Base-by-base conservation (phyloP, 2,797 vertebrate species). In the Oreochromis mossambicus region DNA sequence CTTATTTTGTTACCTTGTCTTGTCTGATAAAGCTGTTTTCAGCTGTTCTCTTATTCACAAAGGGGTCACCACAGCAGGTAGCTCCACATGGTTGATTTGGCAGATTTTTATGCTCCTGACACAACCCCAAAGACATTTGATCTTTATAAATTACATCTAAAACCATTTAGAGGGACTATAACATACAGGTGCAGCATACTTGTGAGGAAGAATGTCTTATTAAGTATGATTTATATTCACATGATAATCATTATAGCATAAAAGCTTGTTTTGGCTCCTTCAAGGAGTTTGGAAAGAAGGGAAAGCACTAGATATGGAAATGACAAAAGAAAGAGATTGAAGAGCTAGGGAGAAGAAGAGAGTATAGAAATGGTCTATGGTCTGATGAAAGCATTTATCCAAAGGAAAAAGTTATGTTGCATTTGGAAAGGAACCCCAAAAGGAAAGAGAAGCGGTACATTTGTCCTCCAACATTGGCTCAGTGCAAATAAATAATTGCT, bases 371-470 rank as follows among this genome's bases (percentile, higher is more conserved):
- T 91, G 88, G 84, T 87, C 70, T 82, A 89, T 83, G 89, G 89
- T 90, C 91, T 78, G 86, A 83, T 91, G 86, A 92, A 84, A 93
- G 82, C 88, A 78, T 89, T 92, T 91, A 94, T 82, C 92, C 92
- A 78, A 56, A 89, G 82, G 78, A 94, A 93, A 92, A 90, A 84
- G 82, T 90, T 94, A 93, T 93, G 85, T 92, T 93, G 88, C 76
- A 83, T 90, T 90, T 92, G 92, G 92, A 92, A 86, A 92, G 86
- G 70, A 38, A 79, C 36, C 58, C 55, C 2, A 21, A 66, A 13
- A 79, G 61, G 19, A 86, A 78, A 75, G n/a, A 77, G 56, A 83
- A 66, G 70, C 17, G 2, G 26, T 50, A 48, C 21, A 82, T 83
- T 85, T 77, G 81, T 84, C 81, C 76, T 79, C 2, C n/a, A 48